A percentile compares a stretch with the other conserved stretches of the same genome.
Evolutionary conservation across 2,113 vertebrate genomes (phyloP).

Genomic region (Gnathonemus longibarbis): DNA sequence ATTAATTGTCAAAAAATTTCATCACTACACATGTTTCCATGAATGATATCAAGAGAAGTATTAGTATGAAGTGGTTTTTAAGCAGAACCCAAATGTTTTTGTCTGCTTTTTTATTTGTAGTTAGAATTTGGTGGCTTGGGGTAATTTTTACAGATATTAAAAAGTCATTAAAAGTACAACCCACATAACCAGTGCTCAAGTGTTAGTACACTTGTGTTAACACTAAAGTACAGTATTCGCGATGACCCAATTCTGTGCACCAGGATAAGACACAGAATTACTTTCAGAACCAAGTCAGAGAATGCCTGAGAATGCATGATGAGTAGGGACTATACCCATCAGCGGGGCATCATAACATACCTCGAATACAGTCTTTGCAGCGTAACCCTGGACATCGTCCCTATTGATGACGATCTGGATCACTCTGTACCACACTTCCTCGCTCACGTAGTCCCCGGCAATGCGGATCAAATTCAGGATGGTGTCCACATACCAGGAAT

Average conservation of each 20-base stretch:
- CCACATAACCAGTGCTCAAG: neutral
- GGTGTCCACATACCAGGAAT: constrained; percentile 92
- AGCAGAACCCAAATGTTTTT: neutral
- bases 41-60: neutral
- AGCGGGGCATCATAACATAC: constrained; percentile 41
- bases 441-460: constrained; percentile 86
- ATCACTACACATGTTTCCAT: neutral
- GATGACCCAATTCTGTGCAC: neutral
- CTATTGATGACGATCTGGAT: constrained; percentile 92
- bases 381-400: constrained; percentile 85
- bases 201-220: neutral
- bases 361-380: constrained; percentile 89
- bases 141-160: neutral
- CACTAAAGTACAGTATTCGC: neutral
- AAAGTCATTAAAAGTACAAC: neutral
- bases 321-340: neutral
- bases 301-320: neutral
- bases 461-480: constrained; percentile 90
- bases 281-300: neutral
- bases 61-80: neutral
- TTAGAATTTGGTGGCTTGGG: neutral
- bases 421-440: constrained; percentile 90
- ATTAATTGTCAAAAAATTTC: neutral
- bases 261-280: neutral
- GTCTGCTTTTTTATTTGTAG: neutral